Base-by-base conservation (phyloP, 2,797 vertebrate genomes). In the Petrocephalus schoutedeni region DNA sequence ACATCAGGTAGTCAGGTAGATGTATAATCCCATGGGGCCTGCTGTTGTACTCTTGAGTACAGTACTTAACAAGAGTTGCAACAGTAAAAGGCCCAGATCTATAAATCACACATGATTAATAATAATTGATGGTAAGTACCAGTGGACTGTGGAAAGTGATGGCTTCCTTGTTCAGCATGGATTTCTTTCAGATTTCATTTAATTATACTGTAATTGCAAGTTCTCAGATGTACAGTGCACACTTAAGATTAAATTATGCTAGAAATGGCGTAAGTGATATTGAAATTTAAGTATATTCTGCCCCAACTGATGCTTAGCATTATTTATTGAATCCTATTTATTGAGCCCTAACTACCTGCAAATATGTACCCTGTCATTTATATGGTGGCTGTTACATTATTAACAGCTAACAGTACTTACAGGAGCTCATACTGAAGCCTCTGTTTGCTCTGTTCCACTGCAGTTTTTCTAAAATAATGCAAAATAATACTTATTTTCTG, bases 401-500 rank as follows among this genome's bases (percentile, higher is more conserved):
- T 71, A 71, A 71, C 16, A 36, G 28, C 14, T 71, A 36, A 16
- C 12, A 32, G 32, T 71, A 36, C 12, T 71, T 36, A 71, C 67
- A 36, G 67, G 36, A 16, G 67, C 67, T 36, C 67, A 16, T 6
- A 16, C 16, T 36, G 36, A 36, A 4, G 12, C 6, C 67, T 41
- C 64, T 36, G 12, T 54, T 10, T 54, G 53, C 14, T 36, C 28
- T 71, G 28, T 36, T 71, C 23, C 28, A 71, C 64, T 36, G 9
- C 64, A 74, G 56, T 87, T 64, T 88, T 53, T 14, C n/a, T 85
- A 58, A 85, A 36, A 71, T 71, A 36, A 36, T 71, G 28, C 54
- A 54, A 58, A 28, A 28, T 28, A 28, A 59, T 58, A 45, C 86
- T 71, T 53, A 36, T 36, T 36, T 16, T 71, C 28, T 16, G 87